These are phyloP conservation scores for Malurus melanocephalus DNA, from an alignment of 2,113 vertebrate species.

Conservation along the genomic window DNA sequence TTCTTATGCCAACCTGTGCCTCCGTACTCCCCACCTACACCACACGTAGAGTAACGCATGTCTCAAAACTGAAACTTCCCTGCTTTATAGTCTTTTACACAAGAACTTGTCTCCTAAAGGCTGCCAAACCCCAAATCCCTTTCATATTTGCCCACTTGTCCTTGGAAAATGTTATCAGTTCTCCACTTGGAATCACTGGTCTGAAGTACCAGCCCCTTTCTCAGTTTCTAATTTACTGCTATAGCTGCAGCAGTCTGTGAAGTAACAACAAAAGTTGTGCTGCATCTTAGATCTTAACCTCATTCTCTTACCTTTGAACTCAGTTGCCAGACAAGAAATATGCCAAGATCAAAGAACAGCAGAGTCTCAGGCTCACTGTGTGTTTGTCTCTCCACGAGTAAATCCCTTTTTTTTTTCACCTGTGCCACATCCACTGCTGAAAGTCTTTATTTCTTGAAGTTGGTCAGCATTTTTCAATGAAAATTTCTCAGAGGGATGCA, in stretches of 20 bases:
- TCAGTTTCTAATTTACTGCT: neutral
- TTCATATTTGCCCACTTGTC: neutral
- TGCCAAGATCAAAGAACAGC: constrained; percentile 6
- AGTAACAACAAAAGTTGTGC: neutral
- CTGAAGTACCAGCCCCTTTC: neutral
- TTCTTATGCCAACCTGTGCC: neutral
- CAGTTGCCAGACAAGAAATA: constrained; percentile 29
- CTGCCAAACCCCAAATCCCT: neutral
- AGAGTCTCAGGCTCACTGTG: neutral
- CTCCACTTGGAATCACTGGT: neutral
- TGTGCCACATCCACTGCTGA: neutral
- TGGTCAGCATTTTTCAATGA: constrained; percentile 2
- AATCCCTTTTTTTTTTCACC: neutral
- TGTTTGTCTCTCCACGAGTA: neutral
- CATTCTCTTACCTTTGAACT: constrained; percentile 28
- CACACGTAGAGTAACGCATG: accelerated
- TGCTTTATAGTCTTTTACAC: neutral
- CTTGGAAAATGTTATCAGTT: neutral
- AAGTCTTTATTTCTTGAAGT: neutral
- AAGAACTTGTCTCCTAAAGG: neutral
- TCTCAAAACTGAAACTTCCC: neutral
- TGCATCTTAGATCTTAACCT: constrained; percentile 25
- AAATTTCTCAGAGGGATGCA: neutral
- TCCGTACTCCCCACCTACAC: neutral
- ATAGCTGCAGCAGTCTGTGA: neutral